A percentile compares a stretch with the other conserved stretches of the same genome.
Evolutionary conservation across 2,113 vertebrate species (phyloP).

Genomic region (Astur gentilis): DNA sequence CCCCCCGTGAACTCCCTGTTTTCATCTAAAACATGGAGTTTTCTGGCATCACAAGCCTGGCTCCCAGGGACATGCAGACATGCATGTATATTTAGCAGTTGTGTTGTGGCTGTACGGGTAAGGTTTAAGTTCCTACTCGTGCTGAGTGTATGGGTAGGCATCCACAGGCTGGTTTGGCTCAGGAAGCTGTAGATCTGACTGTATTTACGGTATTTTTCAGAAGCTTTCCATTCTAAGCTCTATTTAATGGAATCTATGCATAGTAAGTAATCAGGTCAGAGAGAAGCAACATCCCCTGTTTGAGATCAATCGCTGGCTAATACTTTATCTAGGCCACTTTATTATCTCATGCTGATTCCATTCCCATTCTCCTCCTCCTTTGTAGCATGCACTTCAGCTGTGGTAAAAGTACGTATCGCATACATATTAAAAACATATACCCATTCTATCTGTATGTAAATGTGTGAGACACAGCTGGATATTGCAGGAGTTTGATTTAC

Average conservation of each 20-base stretch:
- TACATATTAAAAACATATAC: conserved; percentile 97
- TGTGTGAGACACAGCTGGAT: conserved; percentile 95
- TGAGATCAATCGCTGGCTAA: conserved; percentile 85
- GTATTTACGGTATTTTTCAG: conserved; percentile 65
- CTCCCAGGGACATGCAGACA: not conserved
- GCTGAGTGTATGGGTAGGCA: not conserved
- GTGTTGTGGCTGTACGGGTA: not conserved
- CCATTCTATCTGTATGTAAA: conserved; percentile 99
- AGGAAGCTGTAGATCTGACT: not conserved
- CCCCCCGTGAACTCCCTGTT: accelerated
- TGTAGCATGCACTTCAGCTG: conserved; percentile 72
- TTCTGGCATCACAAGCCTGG: not conserved
- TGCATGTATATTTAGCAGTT: accelerated
- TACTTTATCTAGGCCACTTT: conserved; percentile 86
- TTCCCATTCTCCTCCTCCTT: conserved; percentile 77
- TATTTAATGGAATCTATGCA: conserved; percentile 86
- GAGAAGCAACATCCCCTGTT: conserved; percentile 74
- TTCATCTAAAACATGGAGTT: not conserved
- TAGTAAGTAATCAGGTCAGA: conserved; percentile 81
- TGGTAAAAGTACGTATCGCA: conserved; percentile 77
- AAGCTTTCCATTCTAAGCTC: conserved; percentile 78
- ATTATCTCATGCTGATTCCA: conserved; percentile 85
- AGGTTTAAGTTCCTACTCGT: not conserved
- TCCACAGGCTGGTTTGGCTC: not conserved
- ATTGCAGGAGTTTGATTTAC: conserved; percentile 95